These are phyloP conservation scores for Acrocephalus scirpaceus DNA, from an alignment of 2,797 vertebrate species.

Conservation along the genomic window DNA sequence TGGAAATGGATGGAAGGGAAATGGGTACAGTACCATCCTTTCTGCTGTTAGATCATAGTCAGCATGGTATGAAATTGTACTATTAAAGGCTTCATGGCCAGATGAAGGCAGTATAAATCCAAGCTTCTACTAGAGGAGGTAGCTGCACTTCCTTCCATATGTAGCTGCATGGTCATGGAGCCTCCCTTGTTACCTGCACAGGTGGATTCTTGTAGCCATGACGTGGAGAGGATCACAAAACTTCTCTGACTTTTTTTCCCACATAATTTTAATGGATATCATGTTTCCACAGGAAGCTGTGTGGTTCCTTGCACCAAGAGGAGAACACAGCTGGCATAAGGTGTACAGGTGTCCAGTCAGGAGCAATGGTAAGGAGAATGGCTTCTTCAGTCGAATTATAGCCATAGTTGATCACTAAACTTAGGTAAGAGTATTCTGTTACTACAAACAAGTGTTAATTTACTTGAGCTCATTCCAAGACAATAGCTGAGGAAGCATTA, in stretches of 20 bases:
- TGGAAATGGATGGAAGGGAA: background rate
- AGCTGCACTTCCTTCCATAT: background rate
- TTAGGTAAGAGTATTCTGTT: background rate
- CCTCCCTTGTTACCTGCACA: background rate
- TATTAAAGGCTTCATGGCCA: background rate
- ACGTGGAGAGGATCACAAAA: background rate
- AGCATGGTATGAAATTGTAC: background rate
- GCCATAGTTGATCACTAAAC: background rate
- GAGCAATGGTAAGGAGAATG: background rate
- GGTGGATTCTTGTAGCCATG: background rate
- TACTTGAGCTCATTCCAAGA: background rate
- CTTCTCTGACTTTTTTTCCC: background rate
- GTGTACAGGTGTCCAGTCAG: background rate
- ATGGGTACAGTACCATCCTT: background rate
- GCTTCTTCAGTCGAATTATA: background rate
- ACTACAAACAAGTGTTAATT: background rate
- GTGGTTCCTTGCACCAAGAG: background rate
- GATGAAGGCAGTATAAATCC: background rate
- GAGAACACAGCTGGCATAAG: rapidly evolving
- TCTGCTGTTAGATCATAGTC: background rate
- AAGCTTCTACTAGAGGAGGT: background rate
- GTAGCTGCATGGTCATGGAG: background rate
- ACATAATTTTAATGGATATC: background rate
- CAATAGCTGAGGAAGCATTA: background rate
- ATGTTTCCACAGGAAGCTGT: background rate